Percentiles rank a stretch among this genome's conserved stretches.
Conservation (phyloP, 2,888 invertebrate genomes). For the Hartigia nigra region DNA sequence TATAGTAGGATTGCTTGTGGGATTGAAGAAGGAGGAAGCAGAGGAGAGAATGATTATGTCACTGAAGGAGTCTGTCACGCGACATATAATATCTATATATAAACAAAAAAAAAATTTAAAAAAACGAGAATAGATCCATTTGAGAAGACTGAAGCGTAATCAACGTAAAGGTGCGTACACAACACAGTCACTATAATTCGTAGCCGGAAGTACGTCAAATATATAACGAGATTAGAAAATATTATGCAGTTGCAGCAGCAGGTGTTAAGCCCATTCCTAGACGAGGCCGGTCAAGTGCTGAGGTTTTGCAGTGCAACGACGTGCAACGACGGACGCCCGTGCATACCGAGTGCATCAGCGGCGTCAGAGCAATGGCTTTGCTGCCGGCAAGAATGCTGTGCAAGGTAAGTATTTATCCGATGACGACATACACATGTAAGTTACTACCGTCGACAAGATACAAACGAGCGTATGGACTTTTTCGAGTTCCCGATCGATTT, state of each 20-base stretch:
- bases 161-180: background rate
- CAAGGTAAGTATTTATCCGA: background rate
- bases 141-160: background rate
- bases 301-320: slow-evolving; percentile 38
- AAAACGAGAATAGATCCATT: background rate
- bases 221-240: slow-evolving; percentile 45
- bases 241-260: slow-evolving; percentile 44
- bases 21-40: background rate
- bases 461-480: background rate
- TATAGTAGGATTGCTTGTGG: background rate
- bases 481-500: background rate
- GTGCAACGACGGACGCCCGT: slow-evolving; percentile 8
- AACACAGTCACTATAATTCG: background rate
- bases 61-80: background rate
- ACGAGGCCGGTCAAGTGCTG: slow-evolving; percentile 59
- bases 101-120: background rate
- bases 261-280: slow-evolving; percentile 60
- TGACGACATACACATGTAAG: background rate
- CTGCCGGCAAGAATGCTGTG: background rate
- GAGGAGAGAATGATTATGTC: background rate
- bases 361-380: background rate
- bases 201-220: background rate
- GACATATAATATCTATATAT: background rate
- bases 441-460: background rate
- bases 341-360: background rate